A percentile compares a stretch with the other conserved stretches of the same genome.
Evolutionary conservation across 1,140 invertebrate genomes (phyloP).

Genomic region (Caerostris extrusa): DNA sequence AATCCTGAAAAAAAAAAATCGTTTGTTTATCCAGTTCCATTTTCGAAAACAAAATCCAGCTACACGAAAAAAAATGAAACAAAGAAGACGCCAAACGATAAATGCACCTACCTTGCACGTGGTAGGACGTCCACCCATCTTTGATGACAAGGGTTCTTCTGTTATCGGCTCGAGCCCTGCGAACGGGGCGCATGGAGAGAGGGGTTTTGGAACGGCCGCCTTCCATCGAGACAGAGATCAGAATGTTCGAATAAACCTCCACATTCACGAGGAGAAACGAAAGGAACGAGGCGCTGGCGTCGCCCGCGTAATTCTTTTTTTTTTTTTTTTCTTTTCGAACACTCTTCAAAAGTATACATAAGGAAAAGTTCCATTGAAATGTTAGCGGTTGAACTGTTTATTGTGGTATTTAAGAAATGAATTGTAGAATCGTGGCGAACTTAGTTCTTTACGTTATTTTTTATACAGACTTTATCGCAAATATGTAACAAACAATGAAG

Average conservation of each 20-base stretch:
- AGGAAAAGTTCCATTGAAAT: no score
- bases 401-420: no score
- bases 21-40: no score
- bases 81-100: not conserved
- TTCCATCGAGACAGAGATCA: conserved; percentile 41
- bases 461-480: no score
- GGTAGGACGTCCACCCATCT: conserved; percentile 73
- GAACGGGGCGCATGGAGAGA: conserved; percentile 42
- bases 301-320: not conserved
- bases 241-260: not conserved
- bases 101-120: conserved; percentile 70
- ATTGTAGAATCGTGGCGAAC: no score
- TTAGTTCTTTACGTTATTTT: no score
- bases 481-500: no score
- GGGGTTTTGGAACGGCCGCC: conserved; percentile 41
- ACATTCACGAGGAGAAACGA: not conserved
- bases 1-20: no score
- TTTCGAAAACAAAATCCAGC: not conserved
- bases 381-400: no score
- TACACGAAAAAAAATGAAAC: not conserved
- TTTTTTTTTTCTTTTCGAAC: no score
- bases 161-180: conserved; percentile 36
- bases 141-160: conserved; percentile 71
- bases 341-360: no score
- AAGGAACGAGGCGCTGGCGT: conserved; percentile 9